Conservation (phyloP, 2,797 vertebrate species). For the Enteromius paludinosus region DNA sequence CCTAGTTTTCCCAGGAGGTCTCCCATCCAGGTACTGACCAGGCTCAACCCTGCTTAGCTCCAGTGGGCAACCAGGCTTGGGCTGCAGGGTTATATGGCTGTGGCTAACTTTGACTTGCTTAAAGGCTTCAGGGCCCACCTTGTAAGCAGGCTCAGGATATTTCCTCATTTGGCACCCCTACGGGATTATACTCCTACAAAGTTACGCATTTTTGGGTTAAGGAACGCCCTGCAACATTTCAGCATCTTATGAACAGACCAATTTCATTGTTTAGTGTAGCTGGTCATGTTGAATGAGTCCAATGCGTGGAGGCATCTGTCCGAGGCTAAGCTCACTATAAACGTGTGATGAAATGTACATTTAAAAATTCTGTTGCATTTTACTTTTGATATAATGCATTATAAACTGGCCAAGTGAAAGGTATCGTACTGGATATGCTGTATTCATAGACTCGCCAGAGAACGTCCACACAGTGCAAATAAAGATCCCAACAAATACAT, state of each 20-base stretch:
- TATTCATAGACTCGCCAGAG: background rate
- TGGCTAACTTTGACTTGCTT: background rate
- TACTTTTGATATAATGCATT: background rate
- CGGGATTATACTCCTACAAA: background rate
- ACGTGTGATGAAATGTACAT: background rate
- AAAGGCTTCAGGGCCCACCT: background rate
- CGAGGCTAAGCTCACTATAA: background rate
- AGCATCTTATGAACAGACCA: background rate
- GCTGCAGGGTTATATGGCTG: too few species aligned
- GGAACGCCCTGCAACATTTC: background rate
- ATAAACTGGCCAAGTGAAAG: background rate
- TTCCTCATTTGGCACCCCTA: background rate
- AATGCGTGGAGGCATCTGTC: background rate
- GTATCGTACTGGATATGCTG: too few species aligned
- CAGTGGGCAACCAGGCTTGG: too few species aligned
- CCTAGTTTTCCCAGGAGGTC: too few species aligned
- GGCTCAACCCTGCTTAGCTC: too few species aligned
- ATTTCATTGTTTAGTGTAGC: background rate
- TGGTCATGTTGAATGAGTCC: background rate
- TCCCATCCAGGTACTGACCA: too few species aligned
- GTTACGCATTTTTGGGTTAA: background rate
- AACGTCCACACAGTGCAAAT: constrained; percentile 1
- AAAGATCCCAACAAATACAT: background rate
- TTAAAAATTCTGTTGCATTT: background rate
- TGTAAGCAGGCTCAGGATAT: background rate